phyloP scores from a whole-genome alignment of 2,888 invertebrate genomes.

The Drosophila rubida region DNA sequence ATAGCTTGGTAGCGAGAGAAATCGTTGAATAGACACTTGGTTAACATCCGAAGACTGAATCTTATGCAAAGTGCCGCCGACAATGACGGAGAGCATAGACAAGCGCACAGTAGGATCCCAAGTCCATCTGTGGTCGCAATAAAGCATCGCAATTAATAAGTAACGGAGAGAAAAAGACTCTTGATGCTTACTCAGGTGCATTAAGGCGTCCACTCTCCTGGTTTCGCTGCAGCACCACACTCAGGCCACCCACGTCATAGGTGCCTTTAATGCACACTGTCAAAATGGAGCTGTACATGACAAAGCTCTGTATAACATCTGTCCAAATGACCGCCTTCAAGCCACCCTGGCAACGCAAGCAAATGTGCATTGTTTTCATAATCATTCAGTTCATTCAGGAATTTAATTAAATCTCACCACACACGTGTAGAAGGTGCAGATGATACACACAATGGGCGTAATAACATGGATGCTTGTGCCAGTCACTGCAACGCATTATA shows the following conservation, averaged over 20 bases:
- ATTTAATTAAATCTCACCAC: slow-evolving; percentile 87
- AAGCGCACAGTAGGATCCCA: slow-evolving; percentile 91
- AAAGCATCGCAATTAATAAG: not conserved
- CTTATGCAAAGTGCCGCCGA: slow-evolving; percentile 92
- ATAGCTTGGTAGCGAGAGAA: slow-evolving; percentile 90
- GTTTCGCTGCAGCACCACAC: slow-evolving; percentile 88
- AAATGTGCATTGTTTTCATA: not conserved
- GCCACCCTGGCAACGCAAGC: slow-evolving; percentile 87
- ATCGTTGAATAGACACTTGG: slow-evolving; percentile 94
- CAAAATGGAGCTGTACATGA: slow-evolving; percentile 91
- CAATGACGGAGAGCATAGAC: slow-evolving; percentile 90
- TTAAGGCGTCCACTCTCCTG: slow-evolving; percentile 89
- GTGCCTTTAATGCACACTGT: slow-evolving; percentile 91
- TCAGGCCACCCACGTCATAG: slow-evolving; percentile 89
- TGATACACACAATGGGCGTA: slow-evolving; percentile 91
- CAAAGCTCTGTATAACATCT: slow-evolving; percentile 91
- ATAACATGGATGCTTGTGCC: slow-evolving; percentile 92
- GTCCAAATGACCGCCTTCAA: slow-evolving; percentile 93
- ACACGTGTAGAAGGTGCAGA: slow-evolving; percentile 95
- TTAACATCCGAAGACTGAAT: slow-evolving; percentile 91
- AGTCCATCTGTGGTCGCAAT: slow-evolving; percentile 88
- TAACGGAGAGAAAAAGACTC: not conserved
- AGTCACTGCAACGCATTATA: slow-evolving; percentile 70
- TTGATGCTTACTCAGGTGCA: slow-evolving; percentile 87
- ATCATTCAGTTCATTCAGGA: not conserved